Evolutionary conservation across 2,888 invertebrate genomes (phyloP).

Genomic region (Pollenia labialis): DNA sequence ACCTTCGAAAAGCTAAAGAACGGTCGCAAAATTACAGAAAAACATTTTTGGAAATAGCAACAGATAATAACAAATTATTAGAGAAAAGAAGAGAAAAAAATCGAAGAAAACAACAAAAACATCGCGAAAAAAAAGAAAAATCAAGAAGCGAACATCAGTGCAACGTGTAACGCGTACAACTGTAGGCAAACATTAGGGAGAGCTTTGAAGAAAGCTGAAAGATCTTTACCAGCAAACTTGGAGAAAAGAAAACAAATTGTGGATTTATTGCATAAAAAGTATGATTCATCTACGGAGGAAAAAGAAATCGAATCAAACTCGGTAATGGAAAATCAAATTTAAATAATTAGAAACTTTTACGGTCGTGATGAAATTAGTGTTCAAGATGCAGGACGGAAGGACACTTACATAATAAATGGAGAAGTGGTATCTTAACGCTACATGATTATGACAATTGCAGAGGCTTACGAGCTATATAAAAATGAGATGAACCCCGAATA

Average conservation of each 20-base stretch:
- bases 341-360: background rate
- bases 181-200: no score
- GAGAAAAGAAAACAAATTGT: conserved; percentile 39
- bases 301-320: background rate
- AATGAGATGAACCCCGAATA: no score
- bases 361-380: no score
- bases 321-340: conserved; percentile 20
- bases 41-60: conserved; percentile 10
- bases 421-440: no score
- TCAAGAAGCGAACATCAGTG: conserved; percentile 6
- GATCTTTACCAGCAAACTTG: conserved; percentile 34
- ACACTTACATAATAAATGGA: no score
- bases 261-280: conserved; percentile 42
- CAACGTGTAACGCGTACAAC: no score
- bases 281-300: conserved; percentile 24
- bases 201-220: conserved; percentile 43
- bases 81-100: conserved; percentile 18
- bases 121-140: background rate
- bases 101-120: background rate
- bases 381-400: no score
- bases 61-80: conserved; percentile 13
- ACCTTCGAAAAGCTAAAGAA: conserved; percentile 24
- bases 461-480: no score
- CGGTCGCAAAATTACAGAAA: conserved; percentile 33
- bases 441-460: no score